Percentiles rank a stretch among this genome's conserved stretches.
phyloP scores from a whole-genome alignment of 2,113 vertebrate genomes.

The Apodemus speciosus region DNA sequence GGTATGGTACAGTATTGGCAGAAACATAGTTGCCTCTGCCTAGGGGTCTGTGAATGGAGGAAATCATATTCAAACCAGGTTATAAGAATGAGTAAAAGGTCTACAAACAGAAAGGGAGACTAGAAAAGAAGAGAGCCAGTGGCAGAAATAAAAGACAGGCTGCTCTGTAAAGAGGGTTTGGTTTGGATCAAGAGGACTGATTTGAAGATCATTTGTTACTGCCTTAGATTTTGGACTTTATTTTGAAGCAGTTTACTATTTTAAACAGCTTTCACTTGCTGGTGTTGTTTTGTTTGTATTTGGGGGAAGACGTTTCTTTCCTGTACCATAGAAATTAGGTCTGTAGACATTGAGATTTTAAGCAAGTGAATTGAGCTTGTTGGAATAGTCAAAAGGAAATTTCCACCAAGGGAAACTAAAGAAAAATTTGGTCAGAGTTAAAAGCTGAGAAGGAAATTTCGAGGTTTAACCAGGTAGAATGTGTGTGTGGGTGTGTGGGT shows the following conservation, averaged over 20 bases:
- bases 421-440: background rate
- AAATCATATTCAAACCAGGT: constrained; percentile 24
- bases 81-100: background rate
- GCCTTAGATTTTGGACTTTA: background rate
- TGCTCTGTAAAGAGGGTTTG: background rate
- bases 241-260: constrained; percentile 3
- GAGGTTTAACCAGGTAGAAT: background rate
- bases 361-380: background rate
- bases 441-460: background rate
- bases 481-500: too few relatives aligned
- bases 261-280: background rate
- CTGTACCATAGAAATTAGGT: background rate
- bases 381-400: constrained; percentile 1
- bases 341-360: constrained; percentile 11
- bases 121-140: background rate
- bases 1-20: background rate
- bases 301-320: background rate
- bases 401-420: background rate
- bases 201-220: constrained; percentile 11
- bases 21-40: background rate
- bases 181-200: background rate
- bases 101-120: background rate
- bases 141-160: background rate
- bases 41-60: background rate
- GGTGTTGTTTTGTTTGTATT: constrained; percentile 6